Percentiles rank a stretch among this genome's conserved stretches.
These are phyloP conservation scores for Drosophila putrida DNA, from an alignment of 2,888 invertebrate genomes.

Conservation along the genomic window DNA sequence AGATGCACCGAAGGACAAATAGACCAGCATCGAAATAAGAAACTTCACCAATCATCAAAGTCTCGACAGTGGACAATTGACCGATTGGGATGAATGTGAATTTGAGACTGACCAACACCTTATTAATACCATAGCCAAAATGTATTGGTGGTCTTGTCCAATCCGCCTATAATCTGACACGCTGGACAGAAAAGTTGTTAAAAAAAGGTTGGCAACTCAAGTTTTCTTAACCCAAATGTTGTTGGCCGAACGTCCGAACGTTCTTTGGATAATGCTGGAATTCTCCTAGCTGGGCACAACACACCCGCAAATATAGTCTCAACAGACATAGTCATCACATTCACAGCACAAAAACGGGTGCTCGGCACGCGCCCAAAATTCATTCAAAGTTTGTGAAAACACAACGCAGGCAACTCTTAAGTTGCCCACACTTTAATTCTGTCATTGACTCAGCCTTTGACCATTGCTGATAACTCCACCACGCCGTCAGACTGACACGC, in stretches of 20 bases:
- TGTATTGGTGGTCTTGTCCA: not conserved
- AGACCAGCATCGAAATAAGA: not conserved
- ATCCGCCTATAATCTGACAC: constrained; percentile 11
- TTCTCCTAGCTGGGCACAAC: constrained; percentile 16
- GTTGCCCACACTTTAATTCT: constrained; percentile 11
- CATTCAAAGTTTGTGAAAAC: constrained; percentile 71
- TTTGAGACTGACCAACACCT: not conserved
- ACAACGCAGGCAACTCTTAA: constrained; percentile 52
- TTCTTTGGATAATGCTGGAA: constrained; percentile 18
- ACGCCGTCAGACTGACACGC: constrained; percentile 21
- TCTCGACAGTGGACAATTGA: not conserved
- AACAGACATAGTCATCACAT: constrained; percentile 8
- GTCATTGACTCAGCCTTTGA: constrained; percentile 21
- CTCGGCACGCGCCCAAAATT: constrained; percentile 68
- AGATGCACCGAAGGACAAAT: not conserved
- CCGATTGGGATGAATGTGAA: not conserved
- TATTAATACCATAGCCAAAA: not conserved
- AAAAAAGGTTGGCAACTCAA: constrained; percentile 1
- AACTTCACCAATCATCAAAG: not conserved
- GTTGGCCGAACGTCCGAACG: constrained; percentile 24
- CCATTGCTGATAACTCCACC: constrained; percentile 9
- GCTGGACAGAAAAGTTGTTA: constrained; percentile 4
- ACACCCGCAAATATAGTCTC: constrained; percentile 1
- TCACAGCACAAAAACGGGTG: constrained; percentile 7
- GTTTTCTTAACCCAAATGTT: constrained; percentile 31